Base-by-base conservation (phyloP, 2,113 vertebrate genomes). In the Aphyosemion australe region DNA sequence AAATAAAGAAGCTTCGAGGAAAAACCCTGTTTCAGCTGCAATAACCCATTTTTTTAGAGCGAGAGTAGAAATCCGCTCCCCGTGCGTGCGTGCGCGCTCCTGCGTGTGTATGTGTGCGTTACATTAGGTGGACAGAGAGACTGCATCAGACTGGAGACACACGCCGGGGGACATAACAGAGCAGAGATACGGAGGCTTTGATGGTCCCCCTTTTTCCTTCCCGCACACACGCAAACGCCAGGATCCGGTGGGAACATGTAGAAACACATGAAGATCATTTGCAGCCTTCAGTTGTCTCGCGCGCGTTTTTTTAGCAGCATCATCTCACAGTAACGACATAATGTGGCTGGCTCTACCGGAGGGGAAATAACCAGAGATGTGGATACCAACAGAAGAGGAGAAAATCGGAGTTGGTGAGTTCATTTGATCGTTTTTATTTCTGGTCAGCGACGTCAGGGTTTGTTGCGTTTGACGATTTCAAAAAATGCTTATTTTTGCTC, bases 401-500 rank as follows among this genome's bases (percentile, higher is more conserved):
- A 96, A 96, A 92, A 95, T 95, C 89, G 95, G 95, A 90, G 95
- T 96, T 91, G 95, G 95, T 96, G 92, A 94, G 95, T 94, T 47
- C 20, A 76, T 50, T 19, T 9, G 55, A 57, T 16, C 12, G 8
- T 62, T 56, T n/a, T 50, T 31, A 42, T 63, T 76, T 74, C 46
- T 18, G 46, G 26, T 4, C 2, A 48, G 18, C 46, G 8, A 11
- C n/a, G 46, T 2, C n/a, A 19, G 9, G n/a, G 15, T 47, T 45
- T 4, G 12, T 15, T 4, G 13, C 13, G 14, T 32, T n/a, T 52
- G 43, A 41, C 67, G 50, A 31, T 61, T 52, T 52, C 1, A 37
- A 26, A 26, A 26, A 12, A 13, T 21, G 0, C 11, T 50, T 21
- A 12, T 31, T 51, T 46, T 41, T 65, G 61, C 42, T 31, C 49